phyloP scores from a whole-genome alignment of 2,113 vertebrate species.

The Ochotona princeps region DNA sequence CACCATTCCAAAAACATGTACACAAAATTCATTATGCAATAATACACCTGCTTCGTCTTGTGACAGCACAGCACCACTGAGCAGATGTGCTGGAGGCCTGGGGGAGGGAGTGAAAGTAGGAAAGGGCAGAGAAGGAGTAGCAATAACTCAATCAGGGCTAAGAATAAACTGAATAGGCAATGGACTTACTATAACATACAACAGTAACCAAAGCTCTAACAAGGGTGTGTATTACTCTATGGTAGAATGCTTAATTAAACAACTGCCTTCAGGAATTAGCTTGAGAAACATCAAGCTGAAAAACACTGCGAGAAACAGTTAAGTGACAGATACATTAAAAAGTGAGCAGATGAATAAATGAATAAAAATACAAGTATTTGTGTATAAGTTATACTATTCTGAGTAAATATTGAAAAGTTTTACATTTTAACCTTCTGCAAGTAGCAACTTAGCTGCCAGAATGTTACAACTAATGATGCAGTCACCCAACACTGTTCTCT shows the following conservation, averaged over 20 bases:
- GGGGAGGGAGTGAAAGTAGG: neutral
- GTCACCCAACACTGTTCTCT: slow-evolving; percentile 81
- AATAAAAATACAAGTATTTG: slow-evolving; percentile 76
- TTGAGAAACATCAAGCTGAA: slow-evolving; percentile 79
- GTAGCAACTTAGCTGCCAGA: slow-evolving; percentile 88
- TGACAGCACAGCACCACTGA: slow-evolving; percentile 83
- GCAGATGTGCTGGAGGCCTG: slow-evolving; percentile 69
- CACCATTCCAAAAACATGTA: slow-evolving; percentile 80
- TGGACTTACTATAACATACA: slow-evolving; percentile 76
- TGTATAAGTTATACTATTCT: slow-evolving; percentile 78
- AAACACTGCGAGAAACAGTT: slow-evolving; percentile 76
- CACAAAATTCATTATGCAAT: slow-evolving; percentile 81
- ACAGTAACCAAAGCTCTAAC: slow-evolving; percentile 79
- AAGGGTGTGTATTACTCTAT: slow-evolving; percentile 63
- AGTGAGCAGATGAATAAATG: slow-evolving; percentile 53
- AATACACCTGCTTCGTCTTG: slow-evolving; percentile 81
- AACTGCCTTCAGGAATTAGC: slow-evolving; percentile 74
- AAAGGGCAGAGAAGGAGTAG: slow-evolving; percentile 10
- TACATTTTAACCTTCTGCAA: slow-evolving; percentile 78
- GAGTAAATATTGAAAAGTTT: slow-evolving; percentile 76
- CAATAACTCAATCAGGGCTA: slow-evolving; percentile 51
- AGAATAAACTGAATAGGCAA: slow-evolving; percentile 75
- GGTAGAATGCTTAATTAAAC: slow-evolving; percentile 77
- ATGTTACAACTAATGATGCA: slow-evolving; percentile 81
- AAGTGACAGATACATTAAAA: slow-evolving; percentile 78